Percentiles rank a stretch among this genome's conserved stretches.
Evolutionary conservation across 2,797 vertebrate species (phyloP).

Genomic region (Aulostomus chinensis): DNA sequence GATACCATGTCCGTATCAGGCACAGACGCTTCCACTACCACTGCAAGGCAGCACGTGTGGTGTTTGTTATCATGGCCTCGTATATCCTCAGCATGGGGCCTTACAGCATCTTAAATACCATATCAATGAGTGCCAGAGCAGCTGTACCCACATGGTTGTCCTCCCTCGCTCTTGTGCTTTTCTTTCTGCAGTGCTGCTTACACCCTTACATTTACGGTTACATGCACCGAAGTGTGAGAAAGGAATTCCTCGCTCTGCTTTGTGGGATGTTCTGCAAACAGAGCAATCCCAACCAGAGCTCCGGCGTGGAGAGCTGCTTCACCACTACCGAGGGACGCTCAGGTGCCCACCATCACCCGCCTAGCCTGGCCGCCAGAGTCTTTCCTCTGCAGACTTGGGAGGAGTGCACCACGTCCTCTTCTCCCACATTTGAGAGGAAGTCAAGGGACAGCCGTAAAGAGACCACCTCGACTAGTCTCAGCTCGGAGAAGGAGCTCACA

Average conservation of each 20-base stretch:
- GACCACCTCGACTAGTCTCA: constrained; percentile 81
- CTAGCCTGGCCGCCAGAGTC: constrained; percentile 72
- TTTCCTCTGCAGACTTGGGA: constrained; percentile 82
- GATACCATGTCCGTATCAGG: constrained; percentile 71
- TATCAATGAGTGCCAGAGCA: constrained; percentile 77
- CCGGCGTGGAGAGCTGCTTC: constrained; percentile 80
- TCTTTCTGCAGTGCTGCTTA: constrained; percentile 90
- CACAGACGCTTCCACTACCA: constrained; percentile 86
- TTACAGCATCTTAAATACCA: constrained; percentile 85
- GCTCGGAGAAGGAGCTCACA: constrained; percentile 80
- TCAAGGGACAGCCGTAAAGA: constrained; percentile 83
- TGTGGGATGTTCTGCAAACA: constrained; percentile 81
- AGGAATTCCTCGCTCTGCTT: constrained; percentile 85
- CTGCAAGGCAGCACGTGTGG: constrained; percentile 89
- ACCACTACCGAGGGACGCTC: constrained; percentile 81
- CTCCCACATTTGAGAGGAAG: constrained; percentile 78
- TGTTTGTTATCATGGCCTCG: constrained; percentile 89
- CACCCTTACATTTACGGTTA: constrained; percentile 92
- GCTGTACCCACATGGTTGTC: constrained; percentile 83
- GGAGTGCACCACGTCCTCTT: constrained; percentile 82
- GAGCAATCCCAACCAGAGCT: constrained; percentile 72
- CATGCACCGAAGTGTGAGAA: constrained; percentile 90
- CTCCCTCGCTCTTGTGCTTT: constrained; percentile 85
- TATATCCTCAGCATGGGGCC: constrained; percentile 90
- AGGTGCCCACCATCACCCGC: constrained; percentile 63